These are phyloP conservation scores for Palloptera scutellata DNA, from an alignment of 2,888 invertebrate genomes.

Conservation along the genomic window DNA sequence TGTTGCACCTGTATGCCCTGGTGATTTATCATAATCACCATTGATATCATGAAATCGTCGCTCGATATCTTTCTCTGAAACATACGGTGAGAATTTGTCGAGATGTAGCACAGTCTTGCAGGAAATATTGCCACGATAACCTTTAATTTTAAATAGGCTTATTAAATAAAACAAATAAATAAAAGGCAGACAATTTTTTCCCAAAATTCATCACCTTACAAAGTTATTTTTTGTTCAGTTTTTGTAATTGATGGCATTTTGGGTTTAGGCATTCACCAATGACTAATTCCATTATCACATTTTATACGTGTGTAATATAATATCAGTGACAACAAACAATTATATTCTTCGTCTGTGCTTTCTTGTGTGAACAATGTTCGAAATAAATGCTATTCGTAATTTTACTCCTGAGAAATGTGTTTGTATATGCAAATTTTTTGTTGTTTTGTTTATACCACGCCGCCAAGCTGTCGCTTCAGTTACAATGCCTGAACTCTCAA, in stretches of 20 bases:
- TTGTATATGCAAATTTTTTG: conserved; percentile 46
- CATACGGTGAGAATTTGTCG: conserved; percentile 60
- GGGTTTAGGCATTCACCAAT: too few relatives aligned
- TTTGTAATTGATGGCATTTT: too few relatives aligned
- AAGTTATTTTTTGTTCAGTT: neutral
- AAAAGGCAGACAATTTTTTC: too few relatives aligned
- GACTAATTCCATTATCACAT: too few relatives aligned
- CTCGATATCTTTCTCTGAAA: conserved; percentile 59
- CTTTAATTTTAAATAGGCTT: conserved; percentile 36
- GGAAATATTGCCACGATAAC: conserved; percentile 61
- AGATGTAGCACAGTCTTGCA: conserved; percentile 62
- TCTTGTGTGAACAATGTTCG: neutral
- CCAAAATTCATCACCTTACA: too few relatives aligned
- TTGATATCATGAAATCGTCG: conserved; percentile 61
- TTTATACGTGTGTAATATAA: too few relatives aligned
- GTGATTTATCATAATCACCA: conserved; percentile 60
- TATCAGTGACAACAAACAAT: neutral
- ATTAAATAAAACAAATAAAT: neutral
- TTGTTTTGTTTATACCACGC: neutral
- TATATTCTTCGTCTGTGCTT: neutral
- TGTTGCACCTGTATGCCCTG: conserved; percentile 51
- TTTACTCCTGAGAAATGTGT: conserved; percentile 52
- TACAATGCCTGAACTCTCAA: too few relatives aligned
- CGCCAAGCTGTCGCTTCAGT: too few relatives aligned
- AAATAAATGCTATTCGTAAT: conserved; percentile 30